Evolutionary conservation across 2,888 invertebrate species (phyloP), one percentile per base, ranked within the genome.

Genomic region (Sceliomorpha sp.): DNA sequence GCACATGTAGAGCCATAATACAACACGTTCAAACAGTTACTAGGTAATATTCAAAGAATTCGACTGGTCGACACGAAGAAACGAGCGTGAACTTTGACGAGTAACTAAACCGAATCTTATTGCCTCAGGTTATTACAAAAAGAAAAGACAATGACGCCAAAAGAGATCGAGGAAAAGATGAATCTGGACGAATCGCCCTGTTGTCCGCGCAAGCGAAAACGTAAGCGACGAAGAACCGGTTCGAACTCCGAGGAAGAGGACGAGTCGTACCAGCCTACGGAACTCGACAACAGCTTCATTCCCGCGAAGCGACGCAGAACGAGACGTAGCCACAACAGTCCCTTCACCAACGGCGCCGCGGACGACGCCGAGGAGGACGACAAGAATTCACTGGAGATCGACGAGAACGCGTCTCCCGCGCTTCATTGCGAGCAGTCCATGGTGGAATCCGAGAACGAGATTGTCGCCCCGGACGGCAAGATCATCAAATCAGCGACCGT

Each of bases 1-100:
- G 93, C n/a, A 88, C 91, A 24, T 94, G 94, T 79, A 92, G 93
- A 91, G 94, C 94, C 29, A 89, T 94, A 5, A 89, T 93, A 68
- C 92, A 93, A 60, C 94, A 92, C 82, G 72, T 88, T 9, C 78
- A 85, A 64, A 83, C 80, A 14, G 79, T 85, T 4, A 79, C 80
- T 14, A 83, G 82, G 86, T 86, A 77, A 59, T 31, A 24, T 50
- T 29, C 5, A 17, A 20, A 32, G 36, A 50, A 36, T 15, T 8
- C 15, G 2, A n/a, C n/a, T n/a, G n/a, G n/a, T n/a, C n/a, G n/a
- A n/a, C n/a, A n/a, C n/a, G n/a, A n/a, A n/a, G n/a, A n/a, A n/a
- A n/a, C n/a, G n/a, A n/a, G n/a, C n/a, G n/a, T n/a, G n/a, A n/a
- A n/a, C n/a, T n/a, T n/a, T n/a, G n/a, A n/a, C n/a, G n/a, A n/a